Evolutionary conservation across 1,140 invertebrate species (phyloP).

Genomic region (Meloidogyne exigua): DNA sequence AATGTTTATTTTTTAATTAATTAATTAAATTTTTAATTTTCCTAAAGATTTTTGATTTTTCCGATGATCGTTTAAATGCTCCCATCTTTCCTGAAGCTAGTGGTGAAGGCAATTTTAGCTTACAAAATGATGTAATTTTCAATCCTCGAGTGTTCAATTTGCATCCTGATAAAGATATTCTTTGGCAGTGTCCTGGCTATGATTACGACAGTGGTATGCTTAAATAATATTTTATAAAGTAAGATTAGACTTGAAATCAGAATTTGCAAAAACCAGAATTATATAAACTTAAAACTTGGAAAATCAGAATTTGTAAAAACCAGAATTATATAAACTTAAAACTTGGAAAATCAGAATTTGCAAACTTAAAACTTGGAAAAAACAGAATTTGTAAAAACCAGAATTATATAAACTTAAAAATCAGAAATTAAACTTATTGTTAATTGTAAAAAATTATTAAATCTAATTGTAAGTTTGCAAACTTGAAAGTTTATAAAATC

Average conservation of each 20-base stretch:
- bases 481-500: too few relatives aligned
- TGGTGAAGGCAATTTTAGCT: slow-evolving; percentile 11
- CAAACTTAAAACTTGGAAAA: background rate
- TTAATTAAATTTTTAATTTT: slow-evolving; percentile 6
- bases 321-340: too few relatives aligned
- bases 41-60: slow-evolving; percentile 34
- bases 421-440: too few relatives aligned
- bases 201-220: slow-evolving; percentile 51
- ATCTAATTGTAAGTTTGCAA: too few relatives aligned
- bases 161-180: slow-evolving; percentile 47
- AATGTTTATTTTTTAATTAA: slow-evolving; percentile 20
- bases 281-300: too few relatives aligned
- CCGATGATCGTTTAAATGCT: slow-evolving; percentile 28
- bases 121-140: slow-evolving; percentile 37
- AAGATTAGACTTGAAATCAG: background rate
- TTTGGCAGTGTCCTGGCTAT: slow-evolving; percentile 63
- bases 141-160: slow-evolving; percentile 55
- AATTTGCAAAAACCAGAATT: too few relatives aligned
- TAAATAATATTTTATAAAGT: slow-evolving; percentile 15
- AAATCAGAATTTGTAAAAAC: slow-evolving; percentile 3
- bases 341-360: background rate
- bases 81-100: slow-evolving; percentile 38
- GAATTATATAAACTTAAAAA: too few relatives aligned
- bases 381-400: too few relatives aligned
- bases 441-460: too few relatives aligned